Evolutionary conservation across 2,888 invertebrate species (phyloP).

Genomic region (Euspilapteryx auroguttella): DNA sequence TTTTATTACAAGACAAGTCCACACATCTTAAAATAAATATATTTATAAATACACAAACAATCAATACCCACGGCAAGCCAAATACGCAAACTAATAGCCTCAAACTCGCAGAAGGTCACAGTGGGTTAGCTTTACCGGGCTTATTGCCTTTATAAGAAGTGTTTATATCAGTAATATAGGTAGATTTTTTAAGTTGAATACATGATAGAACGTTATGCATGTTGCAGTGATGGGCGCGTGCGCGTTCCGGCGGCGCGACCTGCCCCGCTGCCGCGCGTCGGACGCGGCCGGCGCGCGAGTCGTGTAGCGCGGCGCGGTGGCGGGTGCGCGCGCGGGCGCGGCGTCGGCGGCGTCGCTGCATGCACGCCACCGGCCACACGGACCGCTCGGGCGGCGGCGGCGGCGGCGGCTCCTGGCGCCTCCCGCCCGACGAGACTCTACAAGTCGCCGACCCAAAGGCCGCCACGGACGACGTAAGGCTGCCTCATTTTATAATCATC

Average conservation of each 20-base stretch:
- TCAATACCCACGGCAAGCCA: neutral
- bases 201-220: no score
- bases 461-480: constrained; percentile 69
- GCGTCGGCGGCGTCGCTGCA: constrained; percentile 64
- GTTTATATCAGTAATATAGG: no score
- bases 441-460: constrained; percentile 86
- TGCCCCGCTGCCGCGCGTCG: constrained; percentile 17
- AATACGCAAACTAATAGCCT: no score
- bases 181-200: no score
- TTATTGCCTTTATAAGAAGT: no score
- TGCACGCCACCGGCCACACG: constrained; percentile 88
- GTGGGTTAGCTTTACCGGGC: no score
- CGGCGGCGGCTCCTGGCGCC: constrained; percentile 78
- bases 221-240: constrained; percentile 27
- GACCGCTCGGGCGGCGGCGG: constrained; percentile 76
- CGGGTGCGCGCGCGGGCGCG: constrained; percentile 65
- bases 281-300: constrained; percentile 20
- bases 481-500: neutral
- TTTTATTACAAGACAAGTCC: no score
- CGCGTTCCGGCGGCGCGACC: constrained; percentile 18
- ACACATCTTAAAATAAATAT: no score
- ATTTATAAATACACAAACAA: no score
- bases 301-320: constrained; percentile 57
- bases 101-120: no score
- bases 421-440: constrained; percentile 89